A percentile compares a stretch with the other conserved stretches of the same genome.
These are phyloP conservation scores for Ophion slaviceki DNA, from an alignment of 2,888 invertebrate genomes.

Conservation along the genomic window DNA sequence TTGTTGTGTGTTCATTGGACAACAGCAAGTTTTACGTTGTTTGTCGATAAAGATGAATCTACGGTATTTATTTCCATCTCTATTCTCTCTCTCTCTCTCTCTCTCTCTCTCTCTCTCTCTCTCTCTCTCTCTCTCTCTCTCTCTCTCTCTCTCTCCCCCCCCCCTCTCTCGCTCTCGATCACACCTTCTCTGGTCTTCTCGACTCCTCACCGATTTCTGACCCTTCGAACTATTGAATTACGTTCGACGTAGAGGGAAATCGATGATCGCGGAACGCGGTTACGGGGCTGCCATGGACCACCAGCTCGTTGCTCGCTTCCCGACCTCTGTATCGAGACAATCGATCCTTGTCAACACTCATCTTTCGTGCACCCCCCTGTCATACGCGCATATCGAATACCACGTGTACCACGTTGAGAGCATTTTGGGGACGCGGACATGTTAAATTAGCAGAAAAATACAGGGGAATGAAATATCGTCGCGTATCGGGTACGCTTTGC, in stretches of 20 bases:
- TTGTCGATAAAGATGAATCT: conserved; percentile 21
- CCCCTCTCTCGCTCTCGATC: conserved; percentile 14
- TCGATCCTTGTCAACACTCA: conserved; percentile 46
- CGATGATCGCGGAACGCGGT: conserved; percentile 74
- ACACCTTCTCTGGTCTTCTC: conserved; percentile 64
- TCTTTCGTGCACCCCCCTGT: conserved; percentile 24
- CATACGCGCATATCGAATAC: conserved; percentile 53
- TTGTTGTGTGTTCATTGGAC: neutral
- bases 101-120: too few species aligned
- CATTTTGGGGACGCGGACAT: neutral
- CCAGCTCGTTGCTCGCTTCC: conserved; percentile 49
- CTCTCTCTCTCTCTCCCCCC: too few species aligned
- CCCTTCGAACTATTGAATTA: conserved; percentile 65
- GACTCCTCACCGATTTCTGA: conserved; percentile 54
- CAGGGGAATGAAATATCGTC: neutral
- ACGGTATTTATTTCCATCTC: neutral
- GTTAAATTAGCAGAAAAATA: neutral
- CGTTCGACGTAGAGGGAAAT: conserved; percentile 68
- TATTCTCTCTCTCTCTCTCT: neutral
- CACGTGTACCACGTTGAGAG: conserved; percentile 26
- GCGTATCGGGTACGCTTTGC: too few species aligned
- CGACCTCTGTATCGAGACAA: conserved; percentile 26
- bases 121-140: too few species aligned
- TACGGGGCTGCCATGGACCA: conserved; percentile 66
- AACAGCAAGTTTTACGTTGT: neutral